Evolutionary conservation across 2,113 vertebrate species (phyloP), one percentile per base, ranked within the genome.

Genomic region (Burhinus bistriatus): DNA sequence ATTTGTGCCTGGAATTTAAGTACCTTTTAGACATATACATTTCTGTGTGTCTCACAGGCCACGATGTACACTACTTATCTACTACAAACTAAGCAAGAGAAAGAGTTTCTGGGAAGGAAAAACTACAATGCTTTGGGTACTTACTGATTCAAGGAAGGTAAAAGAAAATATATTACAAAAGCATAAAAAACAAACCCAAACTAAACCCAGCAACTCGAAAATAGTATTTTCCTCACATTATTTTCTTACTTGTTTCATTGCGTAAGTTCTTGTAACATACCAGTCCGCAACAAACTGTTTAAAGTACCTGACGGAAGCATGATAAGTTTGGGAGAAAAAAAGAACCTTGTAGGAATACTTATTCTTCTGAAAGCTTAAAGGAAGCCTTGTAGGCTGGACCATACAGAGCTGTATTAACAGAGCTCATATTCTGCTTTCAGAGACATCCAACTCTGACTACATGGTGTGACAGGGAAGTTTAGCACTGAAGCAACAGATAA

Each of bases 251-350:
- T 66, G 9, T 30, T 76, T 76, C 7, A 71, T 25, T 21, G 22
- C 26, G 3, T 22, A 55, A 59, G 4, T 10, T 76, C 29, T 32
- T 79, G 83, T 52, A 83, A 71, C 16, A 27, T 25, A 65, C 8
- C 3, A 3, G 52, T 68, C 61, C 47, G 25, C 32, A 85, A 85
- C 9, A 80, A 92, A 23, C 4, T 62, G 34, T 62, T 62, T 62
- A 10, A 78, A 80, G 27, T 38, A 75, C 14, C 5, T 59, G n/a
- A 90, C 84, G 8, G 13, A 77, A 83, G 40, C 11, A 22, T 14
- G 6, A 5, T 19, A 66, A n/a, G 18, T n/a, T 52, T 8, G 7
- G 0, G 2, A 1, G 5, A 12, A 6, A 1, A 1, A 32, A 61
- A 13, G 4, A 77, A 40, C 9, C 3, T 29, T 59, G 57, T 38